phyloP scores from a whole-genome alignment of 2,888 invertebrate species.

The Myopa testacea region DNA sequence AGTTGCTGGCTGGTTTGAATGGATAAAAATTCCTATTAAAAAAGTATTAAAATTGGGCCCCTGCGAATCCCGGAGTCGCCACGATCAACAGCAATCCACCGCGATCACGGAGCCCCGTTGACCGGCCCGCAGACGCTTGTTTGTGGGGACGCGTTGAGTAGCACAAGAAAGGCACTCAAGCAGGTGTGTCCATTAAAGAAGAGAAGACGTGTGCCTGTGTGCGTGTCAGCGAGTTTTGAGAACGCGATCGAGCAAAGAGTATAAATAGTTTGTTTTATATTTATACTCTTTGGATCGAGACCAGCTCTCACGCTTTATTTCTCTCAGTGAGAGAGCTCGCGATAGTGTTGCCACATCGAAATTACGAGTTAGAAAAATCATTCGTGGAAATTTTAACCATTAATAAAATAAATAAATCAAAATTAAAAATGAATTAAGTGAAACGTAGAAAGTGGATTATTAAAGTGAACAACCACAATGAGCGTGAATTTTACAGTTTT shows the following conservation, averaged over 20 bases:
- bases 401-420: not conserved
- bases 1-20: constrained; percentile 14
- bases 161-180: constrained; percentile 26
- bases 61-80: not conserved
- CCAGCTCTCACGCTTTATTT: not conserved
- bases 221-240: not conserved
- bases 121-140: not conserved
- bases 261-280: no score
- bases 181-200: constrained; percentile 29
- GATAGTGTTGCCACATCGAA: constrained; percentile 23
- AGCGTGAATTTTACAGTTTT: not conserved
- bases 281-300: no score
- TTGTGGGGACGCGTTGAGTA: not conserved
- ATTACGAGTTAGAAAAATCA: not conserved
- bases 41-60: not conserved
- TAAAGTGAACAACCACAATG: not conserved
- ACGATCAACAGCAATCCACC: no score
- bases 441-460: not conserved
- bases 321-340: not conserved
- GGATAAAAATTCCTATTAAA: constrained; percentile 27
- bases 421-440: constrained; percentile 11
- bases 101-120: not conserved
- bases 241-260: not conserved
- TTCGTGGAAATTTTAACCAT: not conserved
- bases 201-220: not conserved